phyloP scores from a whole-genome alignment of 2,888 invertebrate genomes.

The Chalcosyrphus nemorum region DNA sequence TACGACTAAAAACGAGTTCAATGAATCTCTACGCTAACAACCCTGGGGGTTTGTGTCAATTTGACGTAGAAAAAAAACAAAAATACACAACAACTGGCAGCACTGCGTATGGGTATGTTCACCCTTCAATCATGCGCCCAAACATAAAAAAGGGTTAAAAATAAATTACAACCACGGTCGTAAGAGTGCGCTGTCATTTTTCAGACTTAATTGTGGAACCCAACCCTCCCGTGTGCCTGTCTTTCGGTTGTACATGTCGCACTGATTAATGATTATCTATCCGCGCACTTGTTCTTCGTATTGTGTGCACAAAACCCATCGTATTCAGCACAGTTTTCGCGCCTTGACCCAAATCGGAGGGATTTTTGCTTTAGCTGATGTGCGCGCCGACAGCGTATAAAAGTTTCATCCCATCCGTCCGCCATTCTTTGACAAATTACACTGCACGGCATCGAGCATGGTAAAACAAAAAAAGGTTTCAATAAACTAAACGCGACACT shows the following conservation, averaged over 20 bases:
- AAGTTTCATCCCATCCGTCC: conserved; percentile 13
- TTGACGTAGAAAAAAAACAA: background rate
- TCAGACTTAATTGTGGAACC: conserved; percentile 59
- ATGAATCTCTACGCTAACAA: conserved; percentile 18
- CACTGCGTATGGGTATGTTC: conserved; percentile 17
- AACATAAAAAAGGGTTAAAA: conserved; percentile 51
- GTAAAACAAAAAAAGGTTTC: conserved; percentile 40
- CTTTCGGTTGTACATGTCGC: background rate
- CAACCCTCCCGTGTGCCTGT: background rate
- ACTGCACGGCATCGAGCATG: conserved; percentile 1
- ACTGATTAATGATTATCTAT: conserved; percentile 63
- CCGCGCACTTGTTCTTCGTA: conserved; percentile 10
- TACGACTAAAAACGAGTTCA: conserved; percentile 32
- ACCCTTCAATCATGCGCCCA: conserved; percentile 53
- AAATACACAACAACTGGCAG: conserved; percentile 62
- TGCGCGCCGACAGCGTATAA: background rate
- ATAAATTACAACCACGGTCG: conserved; percentile 55
- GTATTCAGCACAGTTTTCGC: conserved; percentile 33
- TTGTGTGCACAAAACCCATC: conserved; percentile 12
- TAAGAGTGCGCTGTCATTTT: conserved; percentile 49
- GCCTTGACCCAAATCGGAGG: conserved; percentile 66
- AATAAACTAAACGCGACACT: conserved; percentile 17
- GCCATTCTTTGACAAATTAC: conserved; percentile 45
- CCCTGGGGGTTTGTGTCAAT: conserved; percentile 31
- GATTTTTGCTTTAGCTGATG: conserved; percentile 48